Conservation (phyloP, 2,113 vertebrate species). For the Tricholaema leucomelas region DNA sequence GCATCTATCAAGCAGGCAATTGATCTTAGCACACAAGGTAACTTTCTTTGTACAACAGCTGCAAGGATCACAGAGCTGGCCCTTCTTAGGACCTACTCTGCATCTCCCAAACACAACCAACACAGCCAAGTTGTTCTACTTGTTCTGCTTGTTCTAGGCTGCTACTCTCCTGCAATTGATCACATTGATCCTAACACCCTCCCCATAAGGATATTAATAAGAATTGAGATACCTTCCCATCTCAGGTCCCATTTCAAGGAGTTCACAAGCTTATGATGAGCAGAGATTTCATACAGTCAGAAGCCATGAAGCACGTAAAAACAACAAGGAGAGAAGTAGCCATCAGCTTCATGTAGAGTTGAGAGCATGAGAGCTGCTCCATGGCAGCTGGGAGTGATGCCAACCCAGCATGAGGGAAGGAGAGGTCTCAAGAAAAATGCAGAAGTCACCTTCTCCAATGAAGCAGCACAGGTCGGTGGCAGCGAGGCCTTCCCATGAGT, state of each 20-base stretch:
- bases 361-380: too few relatives aligned
- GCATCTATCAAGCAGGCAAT: background rate
- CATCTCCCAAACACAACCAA: background rate
- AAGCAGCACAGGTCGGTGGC: accelerated
- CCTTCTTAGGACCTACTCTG: background rate
- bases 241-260: background rate
- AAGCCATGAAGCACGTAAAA: background rate
- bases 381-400: too few relatives aligned
- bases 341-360: background rate
- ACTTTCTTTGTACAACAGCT: background rate
- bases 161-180: background rate
- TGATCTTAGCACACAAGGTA: background rate
- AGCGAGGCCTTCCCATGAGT: background rate
- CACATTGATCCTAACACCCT: accelerated
- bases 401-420: background rate
- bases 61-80: background rate
- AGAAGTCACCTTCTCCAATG: background rate
- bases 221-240: background rate
- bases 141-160: background rate
- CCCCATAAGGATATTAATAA: background rate
- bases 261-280: background rate
- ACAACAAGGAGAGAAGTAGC: background rate
- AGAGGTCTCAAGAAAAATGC: background rate
- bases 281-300: background rate
- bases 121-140: background rate